Evolutionary conservation across 2,113 vertebrate genomes (phyloP), one percentile per base, ranked within the genome.

Genomic region (Carassius gibelio): DNA sequence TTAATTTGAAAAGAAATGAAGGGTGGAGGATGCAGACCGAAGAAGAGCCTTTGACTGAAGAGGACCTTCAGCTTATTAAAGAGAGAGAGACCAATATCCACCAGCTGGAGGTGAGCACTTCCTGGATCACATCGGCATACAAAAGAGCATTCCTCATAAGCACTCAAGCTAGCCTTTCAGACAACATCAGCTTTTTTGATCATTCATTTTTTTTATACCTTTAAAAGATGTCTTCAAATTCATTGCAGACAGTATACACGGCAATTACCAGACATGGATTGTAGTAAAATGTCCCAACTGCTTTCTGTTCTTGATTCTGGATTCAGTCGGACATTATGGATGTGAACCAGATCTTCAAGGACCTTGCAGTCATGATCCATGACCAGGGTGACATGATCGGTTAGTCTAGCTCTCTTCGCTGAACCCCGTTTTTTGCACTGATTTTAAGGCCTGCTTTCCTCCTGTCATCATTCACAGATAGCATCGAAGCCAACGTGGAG

Each of bases 261-360:
- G 2, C 14, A 23, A 21, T 76, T 57, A n/a, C 19, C 55, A 57
- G 55, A 57, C 55, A 64, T 69, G 26, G 30, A 10, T 34, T 36
- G 21, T n/a, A 38, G 4, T 23, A 42, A 17, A 74, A 14, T 45
- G 36, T 23, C 36, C 30, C 23, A 84, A 4, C 8, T 13, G 19
- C 19, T 23, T 79, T 59, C 75, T 85, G 75, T 14, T 71, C 48
- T n/a, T 57, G 84, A 17, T 8, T 69, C 48, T 14, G 21, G 84
- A 10, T 38, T 45, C 91, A 98, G 97, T 96, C 97, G 86, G 96
- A 98, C 83, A 98, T 98, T 88, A 92, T 97, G 94, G 97, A 98
- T 86, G 97, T 98, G 89, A 98, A 98, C 91, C 97, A 98, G 93
- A 98, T 98, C 92, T 98, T 98, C 92, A 98, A 98, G 92, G 97